A percentile compares a stretch with the other conserved stretches of the same genome.
phyloP scores from a whole-genome alignment of 2,888 invertebrate species.

The Tethea ocularis region DNA sequence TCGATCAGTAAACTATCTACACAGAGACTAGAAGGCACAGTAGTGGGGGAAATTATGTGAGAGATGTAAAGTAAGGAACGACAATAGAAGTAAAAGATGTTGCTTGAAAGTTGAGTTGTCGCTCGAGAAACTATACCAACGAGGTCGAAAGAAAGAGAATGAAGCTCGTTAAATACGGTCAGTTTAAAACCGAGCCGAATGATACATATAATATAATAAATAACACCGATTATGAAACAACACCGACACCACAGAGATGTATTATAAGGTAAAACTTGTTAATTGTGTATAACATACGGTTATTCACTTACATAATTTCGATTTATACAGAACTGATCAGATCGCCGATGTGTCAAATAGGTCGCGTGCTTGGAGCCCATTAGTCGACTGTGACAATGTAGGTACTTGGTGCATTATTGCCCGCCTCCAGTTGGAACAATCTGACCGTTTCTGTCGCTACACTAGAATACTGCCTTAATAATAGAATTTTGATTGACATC shows the following conservation, averaged over 20 bases:
- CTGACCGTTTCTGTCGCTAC: constrained; percentile 65
- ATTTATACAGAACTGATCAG: constrained; percentile 55
- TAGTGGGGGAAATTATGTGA: constrained; percentile 59
- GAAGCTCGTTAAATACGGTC: constrained; percentile 5
- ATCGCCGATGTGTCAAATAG: constrained; percentile 29
- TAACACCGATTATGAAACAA: constrained; percentile 54
- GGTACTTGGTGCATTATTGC: not conserved
- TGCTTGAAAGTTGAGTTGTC: not conserved
- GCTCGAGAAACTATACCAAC: constrained; percentile 16
- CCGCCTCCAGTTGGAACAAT: constrained; percentile 33
- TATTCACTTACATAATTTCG: constrained; percentile 56
- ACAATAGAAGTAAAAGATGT: not conserved
- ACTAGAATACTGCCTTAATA: constrained; percentile 62
- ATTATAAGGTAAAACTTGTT: constrained; percentile 42
- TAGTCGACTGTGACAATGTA: not conserved
- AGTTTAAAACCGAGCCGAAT: constrained; percentile 12
- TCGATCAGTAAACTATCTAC: constrained; percentile 59
- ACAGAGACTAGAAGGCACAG: constrained; percentile 80
- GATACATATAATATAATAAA: constrained; percentile 45
- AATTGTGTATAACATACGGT: constrained; percentile 49
- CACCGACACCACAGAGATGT: constrained; percentile 53
- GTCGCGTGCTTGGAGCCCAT: not conserved
- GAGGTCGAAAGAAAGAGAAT: not conserved
- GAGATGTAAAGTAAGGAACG: constrained; percentile 28
- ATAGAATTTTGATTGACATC: constrained; percentile 66